These are phyloP conservation scores for Nephrotoma flavescens DNA, from an alignment of 2,888 invertebrate genomes.

Conservation along the genomic window DNA sequence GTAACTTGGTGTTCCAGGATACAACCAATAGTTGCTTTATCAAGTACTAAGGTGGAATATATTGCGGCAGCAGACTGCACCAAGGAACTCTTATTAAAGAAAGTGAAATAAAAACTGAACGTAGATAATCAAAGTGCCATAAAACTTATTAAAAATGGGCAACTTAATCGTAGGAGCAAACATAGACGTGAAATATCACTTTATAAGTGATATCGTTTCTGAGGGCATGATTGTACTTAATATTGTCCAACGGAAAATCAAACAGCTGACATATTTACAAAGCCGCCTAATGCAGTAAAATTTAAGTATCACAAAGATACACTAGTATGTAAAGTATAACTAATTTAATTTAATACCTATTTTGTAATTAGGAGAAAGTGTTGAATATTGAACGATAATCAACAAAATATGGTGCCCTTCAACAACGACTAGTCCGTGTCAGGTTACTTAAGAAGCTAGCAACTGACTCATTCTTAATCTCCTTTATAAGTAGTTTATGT, in stretches of 20 bases:
- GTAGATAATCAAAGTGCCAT: not conserved
- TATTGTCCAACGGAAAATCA: conserved; percentile 11
- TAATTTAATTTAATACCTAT: no score
- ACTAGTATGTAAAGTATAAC: no score
- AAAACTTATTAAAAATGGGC: not conserved
- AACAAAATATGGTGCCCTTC: no score
- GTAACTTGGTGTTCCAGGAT: conserved; percentile 11
- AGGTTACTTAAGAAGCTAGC: no score
- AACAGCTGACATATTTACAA: conserved; percentile 8
- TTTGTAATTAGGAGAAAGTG: no score
- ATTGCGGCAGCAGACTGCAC: conserved; percentile 1
- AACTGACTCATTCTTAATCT: no score
- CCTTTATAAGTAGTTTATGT: no score
- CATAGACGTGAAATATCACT: conserved; percentile 11
- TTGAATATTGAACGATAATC: no score
- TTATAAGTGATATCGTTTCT: conserved; percentile 7
- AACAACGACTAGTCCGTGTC: no score
- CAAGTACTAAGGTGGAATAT: conserved; percentile 9
- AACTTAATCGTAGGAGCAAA: conserved; percentile 2
- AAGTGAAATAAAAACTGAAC: not conserved
- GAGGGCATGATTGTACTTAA: conserved; percentile 4
- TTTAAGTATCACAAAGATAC: not conserved
- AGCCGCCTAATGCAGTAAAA: not conserved
- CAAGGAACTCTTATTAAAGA: not conserved
- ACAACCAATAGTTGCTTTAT: conserved; percentile 11